Conservation (phyloP, 2,113 vertebrate genomes). For the Cinclus cinclus region DNA sequence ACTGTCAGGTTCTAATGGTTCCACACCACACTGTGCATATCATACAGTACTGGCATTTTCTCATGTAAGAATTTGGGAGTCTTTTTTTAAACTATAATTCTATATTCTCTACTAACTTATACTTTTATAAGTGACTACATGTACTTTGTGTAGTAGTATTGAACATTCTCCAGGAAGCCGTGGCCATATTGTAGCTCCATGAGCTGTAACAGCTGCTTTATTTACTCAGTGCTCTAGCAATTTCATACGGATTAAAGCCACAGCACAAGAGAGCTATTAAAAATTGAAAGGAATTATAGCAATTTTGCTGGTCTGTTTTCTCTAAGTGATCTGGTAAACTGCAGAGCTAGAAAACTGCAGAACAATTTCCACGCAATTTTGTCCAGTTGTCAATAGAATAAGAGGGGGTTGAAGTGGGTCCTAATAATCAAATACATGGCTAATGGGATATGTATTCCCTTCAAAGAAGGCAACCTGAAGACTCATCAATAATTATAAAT, state of each 20-base stretch:
- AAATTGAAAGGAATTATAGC: neutral
- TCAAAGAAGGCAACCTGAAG: neutral
- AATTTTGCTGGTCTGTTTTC: neutral
- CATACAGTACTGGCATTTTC: neutral
- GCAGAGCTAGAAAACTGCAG: neutral
- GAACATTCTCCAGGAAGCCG: neutral
- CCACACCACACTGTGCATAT: neutral
- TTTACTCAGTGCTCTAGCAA: neutral
- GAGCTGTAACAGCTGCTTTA: neutral
- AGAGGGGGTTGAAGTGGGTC: neutral
- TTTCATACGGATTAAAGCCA: neutral
- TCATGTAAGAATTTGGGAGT: neutral
- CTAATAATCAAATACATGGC: neutral
- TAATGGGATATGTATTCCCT: neutral
- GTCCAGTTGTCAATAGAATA: neutral
- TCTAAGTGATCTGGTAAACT: neutral
- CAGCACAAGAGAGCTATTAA: neutral
- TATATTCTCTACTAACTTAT: neutral
- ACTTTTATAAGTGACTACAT: neutral
- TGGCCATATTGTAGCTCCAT: neutral
- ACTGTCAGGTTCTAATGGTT: neutral
- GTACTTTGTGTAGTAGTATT: neutral
- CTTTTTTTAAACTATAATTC: neutral
- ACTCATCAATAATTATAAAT: slow-evolving; percentile 21
- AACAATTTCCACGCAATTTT: neutral